A percentile compares a stretch with the other conserved stretches of the same genome.
Evolutionary conservation across 2,113 vertebrate genomes (phyloP).

Genomic region (Dasyornis broadbenti): DNA sequence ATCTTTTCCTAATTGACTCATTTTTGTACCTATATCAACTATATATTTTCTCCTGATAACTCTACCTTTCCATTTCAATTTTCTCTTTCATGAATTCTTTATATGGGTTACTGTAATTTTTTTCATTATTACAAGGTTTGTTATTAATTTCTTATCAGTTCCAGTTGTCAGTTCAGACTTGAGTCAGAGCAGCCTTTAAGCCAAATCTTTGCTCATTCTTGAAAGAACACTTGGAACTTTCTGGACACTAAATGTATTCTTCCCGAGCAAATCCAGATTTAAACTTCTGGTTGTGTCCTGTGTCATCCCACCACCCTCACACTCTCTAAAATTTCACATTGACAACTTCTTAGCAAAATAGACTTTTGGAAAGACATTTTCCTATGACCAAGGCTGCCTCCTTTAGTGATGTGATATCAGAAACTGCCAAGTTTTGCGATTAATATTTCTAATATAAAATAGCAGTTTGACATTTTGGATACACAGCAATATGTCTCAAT

Average conservation of each 20-base stretch:
- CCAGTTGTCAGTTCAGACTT: not conserved
- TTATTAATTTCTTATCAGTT: not conserved
- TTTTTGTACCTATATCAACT: not conserved
- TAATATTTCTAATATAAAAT: slow-evolving; percentile 18
- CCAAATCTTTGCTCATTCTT: not conserved
- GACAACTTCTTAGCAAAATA: not conserved
- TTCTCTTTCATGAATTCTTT: not conserved
- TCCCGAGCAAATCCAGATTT: not conserved
- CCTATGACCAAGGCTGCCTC: not conserved
- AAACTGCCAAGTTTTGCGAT: not conserved
- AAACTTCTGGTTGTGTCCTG: not conserved
- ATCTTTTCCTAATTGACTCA: not conserved
- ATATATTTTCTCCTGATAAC: not conserved
- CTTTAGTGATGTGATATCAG: not conserved
- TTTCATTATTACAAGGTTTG: not conserved
- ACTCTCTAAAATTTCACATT: not conserved
- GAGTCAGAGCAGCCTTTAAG: not conserved
- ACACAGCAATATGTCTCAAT: not conserved
- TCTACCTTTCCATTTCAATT: not conserved
- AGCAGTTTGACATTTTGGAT: not conserved
- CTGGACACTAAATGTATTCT: not conserved
- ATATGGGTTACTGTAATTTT: not conserved
- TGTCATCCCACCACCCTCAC: not conserved
- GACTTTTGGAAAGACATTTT: not conserved
- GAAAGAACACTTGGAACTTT: not conserved